Evolutionary conservation across 2,113 vertebrate species (phyloP).

Genomic region (Urocynchramus pylzowi): DNA sequence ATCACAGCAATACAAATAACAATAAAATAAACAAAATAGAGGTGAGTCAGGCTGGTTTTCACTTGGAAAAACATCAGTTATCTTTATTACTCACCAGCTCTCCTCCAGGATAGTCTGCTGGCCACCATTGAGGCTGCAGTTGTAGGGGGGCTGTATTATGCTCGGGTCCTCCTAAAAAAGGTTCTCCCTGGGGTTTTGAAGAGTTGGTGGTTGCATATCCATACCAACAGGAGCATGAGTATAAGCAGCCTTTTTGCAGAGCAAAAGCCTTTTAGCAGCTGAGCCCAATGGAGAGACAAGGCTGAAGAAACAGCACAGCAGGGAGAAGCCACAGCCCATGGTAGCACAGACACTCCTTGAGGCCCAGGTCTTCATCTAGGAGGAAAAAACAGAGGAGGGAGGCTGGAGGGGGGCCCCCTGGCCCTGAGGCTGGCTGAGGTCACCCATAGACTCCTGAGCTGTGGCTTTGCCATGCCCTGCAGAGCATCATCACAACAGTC

Average conservation of each 20-base stretch:
- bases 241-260: neutral
- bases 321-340: neutral
- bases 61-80: constrained; percentile 23
- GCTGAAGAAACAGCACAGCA: fast-evolving
- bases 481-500: neutral
- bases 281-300: neutral
- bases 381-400: neutral
- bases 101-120: neutral
- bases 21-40: constrained; percentile 39
- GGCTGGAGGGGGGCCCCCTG: fast-evolving
- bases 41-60: constrained; percentile 35
- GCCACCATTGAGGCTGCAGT: neutral
- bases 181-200: neutral
- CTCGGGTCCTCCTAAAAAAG: neutral
- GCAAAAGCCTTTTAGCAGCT: neutral
- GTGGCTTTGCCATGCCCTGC: fast-evolving
- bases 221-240: neutral
- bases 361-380: neutral
- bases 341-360: neutral
- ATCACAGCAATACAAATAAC: constrained; percentile 32
- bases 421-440: neutral
- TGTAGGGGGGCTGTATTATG: neutral
- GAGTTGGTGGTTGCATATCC: neutral
- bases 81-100: constrained; percentile 14
- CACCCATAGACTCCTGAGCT: neutral